Conservation (phyloP, 2,113 vertebrate species). For the Puma concolor region DNA sequence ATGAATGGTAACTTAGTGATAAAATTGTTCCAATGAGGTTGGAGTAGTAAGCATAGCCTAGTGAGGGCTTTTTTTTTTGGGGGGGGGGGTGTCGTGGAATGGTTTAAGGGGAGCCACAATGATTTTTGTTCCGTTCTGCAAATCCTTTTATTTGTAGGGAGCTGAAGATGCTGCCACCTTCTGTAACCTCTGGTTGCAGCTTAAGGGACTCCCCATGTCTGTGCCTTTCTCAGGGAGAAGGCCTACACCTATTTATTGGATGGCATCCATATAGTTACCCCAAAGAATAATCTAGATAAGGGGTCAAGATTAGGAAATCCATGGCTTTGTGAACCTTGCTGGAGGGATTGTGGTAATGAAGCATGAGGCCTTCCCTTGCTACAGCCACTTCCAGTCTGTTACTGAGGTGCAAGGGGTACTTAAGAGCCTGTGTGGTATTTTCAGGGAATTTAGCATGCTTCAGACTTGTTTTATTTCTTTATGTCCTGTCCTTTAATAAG, state of each 20-base stretch:
- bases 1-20: neutral
- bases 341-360: neutral
- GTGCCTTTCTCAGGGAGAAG: neutral
- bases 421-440: neutral
- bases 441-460: neutral
- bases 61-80: neutral
- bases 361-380: neutral
- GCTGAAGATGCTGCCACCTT: neutral
- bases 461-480: neutral
- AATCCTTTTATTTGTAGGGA: neutral
- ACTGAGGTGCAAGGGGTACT: too few relatives aligned
- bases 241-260: neutral
- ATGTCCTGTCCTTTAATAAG: neutral
- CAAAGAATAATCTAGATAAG: neutral
- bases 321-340: neutral
- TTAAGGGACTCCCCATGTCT: neutral
- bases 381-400: neutral
- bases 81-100: neutral
- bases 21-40: neutral
- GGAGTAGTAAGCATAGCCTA: neutral
- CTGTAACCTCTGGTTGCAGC: neutral
- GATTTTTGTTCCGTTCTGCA: neutral
- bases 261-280: neutral
- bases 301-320: neutral
- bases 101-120: neutral